Base-by-base conservation (phyloP, 2,888 invertebrate genomes). In the Bellardia pandia region DNA sequence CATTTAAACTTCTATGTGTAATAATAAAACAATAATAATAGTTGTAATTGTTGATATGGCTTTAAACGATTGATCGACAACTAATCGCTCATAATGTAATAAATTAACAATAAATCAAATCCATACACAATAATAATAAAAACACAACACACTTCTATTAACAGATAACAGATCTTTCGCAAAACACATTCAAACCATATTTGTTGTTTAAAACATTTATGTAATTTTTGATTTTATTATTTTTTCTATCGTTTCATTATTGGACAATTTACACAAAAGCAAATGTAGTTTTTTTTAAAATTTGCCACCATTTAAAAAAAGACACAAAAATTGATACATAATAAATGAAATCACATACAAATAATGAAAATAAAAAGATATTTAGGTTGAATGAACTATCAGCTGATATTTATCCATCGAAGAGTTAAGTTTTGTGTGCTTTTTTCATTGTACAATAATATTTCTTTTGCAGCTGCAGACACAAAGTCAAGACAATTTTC, bases 381-480 rank as follows among this genome's bases (percentile, higher is more conserved):
- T 56, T 8, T 53, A 1, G 30, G 86, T 84, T 86, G 66, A 86
- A 86, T 68, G 75, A 86, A 84, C 86, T 80, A 72, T 56, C n/a
- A 72, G 72, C 62, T 76, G 66, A 76, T 83, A 75, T 77, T 75
- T 86, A 64, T 71, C 48, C 72, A 78, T 77, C 51, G 48, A 51
- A 78, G 74, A 77, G 77, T 84, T 58, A 13, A 58, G 48, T 60
- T 77, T 78, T 76, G 14, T 75, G 11, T 60, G 66, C 56, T 58
- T 30, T 60, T 71, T 77, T 77, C n/a, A 16, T 53, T 62, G 56
- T 56, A 68, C 45, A 53, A 64, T 16, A 69, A 3, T 56, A 16
- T 42, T 33, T 71, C 66, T 78, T 78, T 75, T 86, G 82, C 86
- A 86, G 82, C 86, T 86, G 82, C 78, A 78, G 75, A 82, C 78